Evolutionary conservation across 1,140 invertebrate genomes (phyloP), one percentile per base, ranked within the genome.

Genomic region (Trinorchestia longiramus): DNA sequence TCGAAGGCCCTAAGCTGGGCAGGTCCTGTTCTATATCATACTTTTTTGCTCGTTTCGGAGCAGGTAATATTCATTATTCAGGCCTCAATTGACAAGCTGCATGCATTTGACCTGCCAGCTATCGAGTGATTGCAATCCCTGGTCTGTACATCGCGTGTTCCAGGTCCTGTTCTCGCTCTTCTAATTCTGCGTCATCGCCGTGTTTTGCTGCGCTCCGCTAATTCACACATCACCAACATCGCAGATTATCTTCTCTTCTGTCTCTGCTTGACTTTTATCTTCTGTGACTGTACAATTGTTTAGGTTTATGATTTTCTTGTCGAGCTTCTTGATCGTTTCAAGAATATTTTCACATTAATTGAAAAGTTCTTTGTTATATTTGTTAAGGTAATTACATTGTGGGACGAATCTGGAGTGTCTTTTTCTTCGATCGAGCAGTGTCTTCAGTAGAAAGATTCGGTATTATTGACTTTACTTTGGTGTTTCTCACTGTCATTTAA

Each of bases 61-160:
- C 62, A 23, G 62, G 62, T 77, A 77, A 77, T 77, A 77, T 77
- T 77, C 62, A 77, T 77, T 77, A 77, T 77, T 77, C 62, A 77
- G 47, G 62, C 62, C 62, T 77, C 11, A 77, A 77, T 77, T 77
- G 62, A 77, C 62, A 77, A 28, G 62, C 62, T 77, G 62, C 62
- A 77, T 77, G 62, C 62, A 77, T 77, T 77, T 28, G 28, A 77
- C 62, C 62, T 77, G 28, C 62, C 62, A 77, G 62, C 36, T 77
- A 77, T 77, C 62, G 62, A 77, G 36, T 77, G 62, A 77, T 77
- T 11, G 62, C 62, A 77, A 77, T 77, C 62, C 62, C 62, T 77
- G 62, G 1, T 77, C 62, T 77, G 62, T 77, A 3, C 47, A 11
- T 77, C 62, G 62, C 62, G 62, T 77, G 62, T 28, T 77, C 15